These are phyloP conservation scores for Sarcophaga variegata DNA, from an alignment of 2,888 invertebrate genomes.

Conservation along the genomic window DNA sequence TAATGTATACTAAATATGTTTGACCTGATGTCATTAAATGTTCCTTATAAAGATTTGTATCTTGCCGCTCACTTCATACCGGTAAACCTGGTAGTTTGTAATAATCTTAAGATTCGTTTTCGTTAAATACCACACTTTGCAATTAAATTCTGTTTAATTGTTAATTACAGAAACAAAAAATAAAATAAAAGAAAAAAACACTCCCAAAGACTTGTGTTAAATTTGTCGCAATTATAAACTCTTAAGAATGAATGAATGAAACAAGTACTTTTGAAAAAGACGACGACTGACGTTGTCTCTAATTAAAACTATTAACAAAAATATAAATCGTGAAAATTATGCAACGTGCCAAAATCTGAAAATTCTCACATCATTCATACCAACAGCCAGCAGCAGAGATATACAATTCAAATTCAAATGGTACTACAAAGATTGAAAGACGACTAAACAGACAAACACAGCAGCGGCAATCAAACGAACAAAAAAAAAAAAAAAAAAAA, in stretches of 20 bases:
- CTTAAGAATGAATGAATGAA: neutral
- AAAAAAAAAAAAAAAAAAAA: slow-evolving; percentile 3
- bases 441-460: slow-evolving; percentile 18
- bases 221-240: neutral
- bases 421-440: neutral
- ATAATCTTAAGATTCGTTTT: too few species aligned
- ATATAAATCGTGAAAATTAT: slow-evolving; percentile 50
- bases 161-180: slow-evolving; percentile 6
- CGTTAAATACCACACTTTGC: neutral
- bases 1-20: too few species aligned
- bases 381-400: neutral
- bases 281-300: slow-evolving; percentile 6
- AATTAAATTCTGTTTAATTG: slow-evolving; percentile 17
- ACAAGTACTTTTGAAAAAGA: neutral
- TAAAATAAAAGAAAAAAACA: neutral
- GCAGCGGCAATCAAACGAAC: slow-evolving; percentile 4
- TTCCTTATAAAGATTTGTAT: too few species aligned
- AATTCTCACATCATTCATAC: slow-evolving; percentile 55
- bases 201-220: slow-evolving; percentile 22
- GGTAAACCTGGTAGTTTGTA: too few species aligned
- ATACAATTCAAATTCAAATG: too few species aligned
- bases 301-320: slow-evolving; percentile 43
- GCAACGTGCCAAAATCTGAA: slow-evolving; percentile 57
- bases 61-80: too few species aligned
- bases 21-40: too few species aligned